Evolutionary conservation across 2,888 invertebrate species (phyloP).

Genomic region (Habrosyne pyritoides): DNA sequence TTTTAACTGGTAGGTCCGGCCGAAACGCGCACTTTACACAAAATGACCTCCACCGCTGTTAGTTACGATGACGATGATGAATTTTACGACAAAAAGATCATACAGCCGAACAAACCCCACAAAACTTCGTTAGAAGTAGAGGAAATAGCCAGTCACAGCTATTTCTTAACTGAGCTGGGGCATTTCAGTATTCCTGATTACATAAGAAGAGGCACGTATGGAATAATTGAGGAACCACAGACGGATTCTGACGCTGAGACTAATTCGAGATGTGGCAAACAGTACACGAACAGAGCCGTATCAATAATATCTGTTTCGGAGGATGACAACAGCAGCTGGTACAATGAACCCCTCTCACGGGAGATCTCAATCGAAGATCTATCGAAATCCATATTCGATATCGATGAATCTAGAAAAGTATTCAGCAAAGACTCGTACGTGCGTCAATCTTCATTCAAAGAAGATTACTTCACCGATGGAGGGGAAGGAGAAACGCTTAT

Average conservation of each 20-base stretch:
- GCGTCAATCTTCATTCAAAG: slow-evolving; percentile 76
- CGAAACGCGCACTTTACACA: slow-evolving; percentile 86
- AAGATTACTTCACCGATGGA: slow-evolving; percentile 69
- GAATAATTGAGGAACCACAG: slow-evolving; percentile 79
- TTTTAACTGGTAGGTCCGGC: slow-evolving; percentile 86
- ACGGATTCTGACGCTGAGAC: slow-evolving; percentile 79
- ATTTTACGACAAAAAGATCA: slow-evolving; percentile 59
- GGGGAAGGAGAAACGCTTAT: slow-evolving; percentile 73
- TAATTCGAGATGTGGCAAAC: slow-evolving; percentile 60
- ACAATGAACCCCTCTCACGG: slow-evolving; percentile 79
- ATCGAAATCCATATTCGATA: slow-evolving; percentile 78
- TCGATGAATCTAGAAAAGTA: slow-evolving; percentile 77
- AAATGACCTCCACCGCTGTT: slow-evolving; percentile 85
- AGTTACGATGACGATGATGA: slow-evolving; percentile 82
- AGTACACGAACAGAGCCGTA: slow-evolving; percentile 77
- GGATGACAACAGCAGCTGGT: slow-evolving; percentile 84
- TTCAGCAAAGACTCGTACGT: slow-evolving; percentile 78
- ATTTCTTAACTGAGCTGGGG: slow-evolving; percentile 81
- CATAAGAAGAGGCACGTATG: slow-evolving; percentile 71
- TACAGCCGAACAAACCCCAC: slow-evolving; percentile 76
- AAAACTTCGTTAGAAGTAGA: slow-evolving; percentile 83
- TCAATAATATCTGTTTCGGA: slow-evolving; percentile 87
- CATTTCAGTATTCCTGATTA: slow-evolving; percentile 73
- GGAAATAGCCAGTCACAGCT: slow-evolving; percentile 85
- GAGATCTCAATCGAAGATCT: slow-evolving; percentile 85